Base-by-base conservation (phyloP, 2,888 invertebrate genomes). In the Caenorhabditis parvicauda region DNA sequence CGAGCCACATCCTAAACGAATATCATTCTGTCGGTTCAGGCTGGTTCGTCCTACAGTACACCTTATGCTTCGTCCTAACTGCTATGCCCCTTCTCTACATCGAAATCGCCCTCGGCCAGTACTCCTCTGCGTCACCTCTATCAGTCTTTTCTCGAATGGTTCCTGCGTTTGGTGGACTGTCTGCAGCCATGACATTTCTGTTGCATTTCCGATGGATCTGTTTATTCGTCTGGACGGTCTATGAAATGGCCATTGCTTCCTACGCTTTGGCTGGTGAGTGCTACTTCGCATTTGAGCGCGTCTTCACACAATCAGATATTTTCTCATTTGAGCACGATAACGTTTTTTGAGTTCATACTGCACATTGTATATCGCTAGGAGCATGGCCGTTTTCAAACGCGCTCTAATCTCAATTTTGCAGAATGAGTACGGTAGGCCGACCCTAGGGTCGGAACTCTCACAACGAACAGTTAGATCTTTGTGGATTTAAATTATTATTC, bases 51-150 rank as follows among this genome's bases (percentile, higher is more conserved):
- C 42, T 57, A 22, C 64, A 62, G 38, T 67, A 63, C 50, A 42
- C 57, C 1, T 2, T 61, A 1, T 59, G 58, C 17, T 67, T 56
- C 42, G 6, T 70, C 0, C 32, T 62, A 24, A 50, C 62, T 25
- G 61, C 59, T 1, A 49, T 70, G 14, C 70, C 70, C 22, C 51
- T 70, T 25, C 51, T 70, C 6, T 63, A 65, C 47, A 56, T 65
- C 49, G 70, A 67, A 63, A 64, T 67, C 21, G 59, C 65, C 9
- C 49, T 70, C 3, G 70, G 70, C 22, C 70, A 70, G 44, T 70
- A 64, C 43, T 54, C 70, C 7, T 67, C 67, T 0, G 60, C 59
- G 1, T 61, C 57, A 5, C 63, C 67, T 19, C 47, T 59, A 0
- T 60, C 54, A 2, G 54, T 58, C 9, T 67, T 62, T 37, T 56